These are phyloP conservation scores for Nemapogon koenigi DNA, from an alignment of 2,888 invertebrate species.

Conservation along the genomic window DNA sequence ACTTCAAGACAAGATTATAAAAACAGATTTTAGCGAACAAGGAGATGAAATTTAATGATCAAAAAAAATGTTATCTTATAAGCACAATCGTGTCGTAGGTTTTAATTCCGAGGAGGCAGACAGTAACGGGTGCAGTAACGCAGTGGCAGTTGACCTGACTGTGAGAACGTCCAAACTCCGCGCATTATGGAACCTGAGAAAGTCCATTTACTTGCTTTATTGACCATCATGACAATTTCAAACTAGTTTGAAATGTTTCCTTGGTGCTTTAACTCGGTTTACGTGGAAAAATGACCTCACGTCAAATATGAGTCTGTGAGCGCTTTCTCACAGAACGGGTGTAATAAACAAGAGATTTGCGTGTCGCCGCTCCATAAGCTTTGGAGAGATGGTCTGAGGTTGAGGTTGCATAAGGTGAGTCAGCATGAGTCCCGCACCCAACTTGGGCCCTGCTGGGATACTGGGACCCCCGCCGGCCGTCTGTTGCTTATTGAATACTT, in stretches of 20 bases:
- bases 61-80: too few species aligned
- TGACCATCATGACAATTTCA: constrained; percentile 50
- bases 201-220: constrained; percentile 53
- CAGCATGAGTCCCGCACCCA: constrained; percentile 38
- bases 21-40: too few species aligned
- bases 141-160: constrained; percentile 31
- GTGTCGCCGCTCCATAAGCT: constrained; percentile 48
- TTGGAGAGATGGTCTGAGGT: constrained; percentile 30
- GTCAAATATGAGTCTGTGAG: neutral
- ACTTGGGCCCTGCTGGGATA: constrained; percentile 24
- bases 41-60: too few species aligned
- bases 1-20: too few species aligned
- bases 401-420: constrained; percentile 29
- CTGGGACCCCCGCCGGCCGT: constrained; percentile 27
- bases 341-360: constrained; percentile 38
- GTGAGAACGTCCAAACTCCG: constrained; percentile 30
- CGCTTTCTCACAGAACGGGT: constrained; percentile 1
- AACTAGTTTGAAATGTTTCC: constrained; percentile 53
- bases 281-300: constrained; percentile 32
- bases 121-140: constrained; percentile 14
- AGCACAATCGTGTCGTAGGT: too few species aligned
- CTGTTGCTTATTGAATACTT: constrained; percentile 43
- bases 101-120: constrained; percentile 6
- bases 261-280: constrained; percentile 46
- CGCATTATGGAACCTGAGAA: constrained; percentile 43